Base-by-base conservation (phyloP, 2,113 vertebrate species). In the Oryzias woworae region DNA sequence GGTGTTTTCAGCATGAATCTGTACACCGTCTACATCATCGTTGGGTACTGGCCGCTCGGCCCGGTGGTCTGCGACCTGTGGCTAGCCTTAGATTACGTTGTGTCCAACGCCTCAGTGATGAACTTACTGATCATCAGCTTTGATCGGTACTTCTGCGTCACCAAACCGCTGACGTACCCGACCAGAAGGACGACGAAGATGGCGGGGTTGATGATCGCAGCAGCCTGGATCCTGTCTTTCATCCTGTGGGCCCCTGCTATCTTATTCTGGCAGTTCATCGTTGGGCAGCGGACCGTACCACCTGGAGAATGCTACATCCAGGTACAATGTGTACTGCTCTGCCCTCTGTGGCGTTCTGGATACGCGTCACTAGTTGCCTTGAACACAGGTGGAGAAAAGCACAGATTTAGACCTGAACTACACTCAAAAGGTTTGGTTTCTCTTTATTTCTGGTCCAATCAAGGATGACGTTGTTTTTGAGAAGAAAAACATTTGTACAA, bases 211-310 rank as follows among this genome's bases (percentile, higher is more conserved):
- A 99, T 99, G 97, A 99, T 99, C 0, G 97, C 96, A 0, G 95
- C 94, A 0, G 97, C 97, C 0, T 99, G 97, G 97, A 94, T 99
- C 76, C 89, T 99, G 69, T 99, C 97, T n/a, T 99, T 99, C 52
- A 90, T 98, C 81, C 91, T 99, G 71, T 99, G 97, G 97, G 97
- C 96, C 0, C 97, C 97, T 0, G 96, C 97, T 75, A 99, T 99
- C 88, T 87, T 99, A 58, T 99, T 99, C 87, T 99, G 97, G 97
- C 97, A 99, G 91, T 99, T 99, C 71, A 94, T 99, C 75, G 96
- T 96, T 14, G 97, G 96, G 28, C 88, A 97, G 88, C 92, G 97
- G 84, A 97, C 96, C 0, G 97, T 99, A 36, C 92, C 93, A 0
- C 92, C 94, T 46, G 88, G 91, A 65, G 92, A 97, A 58, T 99